phyloP scores from a whole-genome alignment of 2,797 vertebrate genomes.

The Scyliorhinus canicula region DNA sequence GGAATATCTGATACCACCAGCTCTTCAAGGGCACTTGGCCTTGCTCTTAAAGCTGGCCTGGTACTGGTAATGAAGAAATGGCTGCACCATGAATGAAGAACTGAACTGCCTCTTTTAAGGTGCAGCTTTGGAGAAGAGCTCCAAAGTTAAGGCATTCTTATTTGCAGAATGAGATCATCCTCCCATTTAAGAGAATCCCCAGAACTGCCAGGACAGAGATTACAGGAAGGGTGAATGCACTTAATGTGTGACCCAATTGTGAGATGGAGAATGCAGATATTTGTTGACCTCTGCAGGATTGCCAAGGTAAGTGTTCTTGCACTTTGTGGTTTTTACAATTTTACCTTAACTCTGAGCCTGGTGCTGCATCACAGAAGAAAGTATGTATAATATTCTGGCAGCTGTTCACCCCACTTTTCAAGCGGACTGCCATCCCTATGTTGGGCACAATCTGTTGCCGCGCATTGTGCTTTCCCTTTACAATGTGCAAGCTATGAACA shows the following conservation, averaged over 20 bases:
- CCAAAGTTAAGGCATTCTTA: not conserved
- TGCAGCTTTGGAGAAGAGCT: not conserved
- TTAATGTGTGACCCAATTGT: not conserved
- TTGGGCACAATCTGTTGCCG: not conserved
- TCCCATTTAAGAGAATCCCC: not conserved
- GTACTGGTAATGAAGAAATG: not conserved
- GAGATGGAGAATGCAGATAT: not conserved
- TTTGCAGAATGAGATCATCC: not conserved
- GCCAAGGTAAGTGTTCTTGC: not conserved
- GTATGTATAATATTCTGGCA: not conserved
- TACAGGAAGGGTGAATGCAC: not conserved
- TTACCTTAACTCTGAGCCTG: not conserved
- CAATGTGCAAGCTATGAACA: not conserved
- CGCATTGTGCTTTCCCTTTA: not conserved
- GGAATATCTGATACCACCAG: not conserved
- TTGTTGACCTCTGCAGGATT: not conserved
- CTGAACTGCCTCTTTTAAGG: not conserved
- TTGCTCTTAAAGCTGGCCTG: not conserved
- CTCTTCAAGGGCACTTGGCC: not conserved
- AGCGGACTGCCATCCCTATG: not conserved
- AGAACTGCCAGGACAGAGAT: not conserved
- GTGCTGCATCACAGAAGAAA: not conserved
- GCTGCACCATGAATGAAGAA: not conserved
- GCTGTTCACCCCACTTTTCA: not conserved
- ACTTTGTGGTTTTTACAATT: not conserved